A percentile compares a stretch with the other conserved stretches of the same genome.
These are phyloP conservation scores for Drosophila paracracens DNA, from an alignment of 2,888 invertebrate genomes.

Conservation along the genomic window DNA sequence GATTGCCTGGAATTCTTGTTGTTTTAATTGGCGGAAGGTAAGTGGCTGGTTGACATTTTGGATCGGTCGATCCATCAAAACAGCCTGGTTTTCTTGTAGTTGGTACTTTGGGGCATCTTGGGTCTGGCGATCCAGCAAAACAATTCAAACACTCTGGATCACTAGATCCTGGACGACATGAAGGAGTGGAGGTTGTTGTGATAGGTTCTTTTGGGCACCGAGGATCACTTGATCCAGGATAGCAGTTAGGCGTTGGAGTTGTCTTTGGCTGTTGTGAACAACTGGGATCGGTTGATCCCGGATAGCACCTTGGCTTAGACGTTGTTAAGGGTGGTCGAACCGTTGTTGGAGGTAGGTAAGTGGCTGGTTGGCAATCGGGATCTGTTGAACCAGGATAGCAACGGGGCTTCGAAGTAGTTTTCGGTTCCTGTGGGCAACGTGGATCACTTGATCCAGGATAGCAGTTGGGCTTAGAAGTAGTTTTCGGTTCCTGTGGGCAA, in stretches of 20 bases:
- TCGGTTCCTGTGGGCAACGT: conserved; percentile 76
- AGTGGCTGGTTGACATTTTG: conserved; percentile 45
- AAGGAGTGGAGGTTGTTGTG: conserved; percentile 1
- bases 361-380: conserved; percentile 24
- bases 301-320: conserved; percentile 6
- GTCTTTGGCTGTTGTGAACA: conserved; percentile 15
- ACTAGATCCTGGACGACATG: conserved; percentile 24
- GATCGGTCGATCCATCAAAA: conserved; percentile 83
- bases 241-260: not conserved
- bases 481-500: conserved; percentile 73
- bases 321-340: not conserved
- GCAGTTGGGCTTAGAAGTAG: conserved; percentile 55
- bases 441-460: conserved; percentile 84
- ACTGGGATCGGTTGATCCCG: conserved; percentile 8
- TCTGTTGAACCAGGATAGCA: conserved; percentile 79
- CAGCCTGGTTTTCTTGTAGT: conserved; percentile 65
- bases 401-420: conserved; percentile 2
- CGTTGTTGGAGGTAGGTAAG: conserved; percentile 15
- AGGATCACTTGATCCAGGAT: conserved; percentile 12
- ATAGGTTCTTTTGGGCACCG: conserved; percentile 54
- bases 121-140: conserved; percentile 82
- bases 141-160: conserved; percentile 67
- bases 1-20: conserved; percentile 28
- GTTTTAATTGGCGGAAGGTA: conserved; percentile 30
- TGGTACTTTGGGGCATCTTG: conserved; percentile 44